Percentiles rank a stretch among this genome's conserved stretches.
Evolutionary conservation across 2,888 invertebrate genomes (phyloP).

Genomic region (Calameuta pallipes): DNA sequence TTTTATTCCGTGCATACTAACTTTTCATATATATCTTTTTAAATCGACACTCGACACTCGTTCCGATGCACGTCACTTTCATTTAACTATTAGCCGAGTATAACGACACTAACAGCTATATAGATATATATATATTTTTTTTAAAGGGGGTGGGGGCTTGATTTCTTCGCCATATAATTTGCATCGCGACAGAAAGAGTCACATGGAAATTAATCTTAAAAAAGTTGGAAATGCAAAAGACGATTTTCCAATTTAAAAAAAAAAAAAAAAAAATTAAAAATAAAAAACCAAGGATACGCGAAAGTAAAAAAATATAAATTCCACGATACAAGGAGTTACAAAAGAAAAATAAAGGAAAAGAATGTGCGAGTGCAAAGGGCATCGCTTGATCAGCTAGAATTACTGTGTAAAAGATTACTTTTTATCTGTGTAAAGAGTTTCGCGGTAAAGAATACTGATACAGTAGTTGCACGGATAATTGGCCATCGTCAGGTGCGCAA

Average conservation of each 20-base stretch:
- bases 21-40: background rate
- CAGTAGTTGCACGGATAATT: conserved; percentile 44
- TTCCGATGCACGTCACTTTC: background rate
- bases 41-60: background rate
- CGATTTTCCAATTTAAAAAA: background rate
- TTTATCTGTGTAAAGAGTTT: background rate
- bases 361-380: conserved; percentile 33
- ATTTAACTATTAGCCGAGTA: background rate
- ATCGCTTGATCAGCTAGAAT: conserved; percentile 21
- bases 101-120: background rate
- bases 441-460: conserved; percentile 56
- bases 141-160: background rate
- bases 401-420: background rate
- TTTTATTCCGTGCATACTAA: background rate
- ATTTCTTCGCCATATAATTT: background rate
- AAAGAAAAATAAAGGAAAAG: conserved; percentile 36
- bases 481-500: conserved; percentile 36
- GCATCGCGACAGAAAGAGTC: background rate
- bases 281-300: background rate
- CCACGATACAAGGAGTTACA: conserved; percentile 4
- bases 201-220: background rate
- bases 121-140: background rate
- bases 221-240: background rate
- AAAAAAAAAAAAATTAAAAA: too few species aligned
- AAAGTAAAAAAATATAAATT: background rate